Conservation (phyloP, 2,113 vertebrate genomes). For the Pseudopipra pipra region DNA sequence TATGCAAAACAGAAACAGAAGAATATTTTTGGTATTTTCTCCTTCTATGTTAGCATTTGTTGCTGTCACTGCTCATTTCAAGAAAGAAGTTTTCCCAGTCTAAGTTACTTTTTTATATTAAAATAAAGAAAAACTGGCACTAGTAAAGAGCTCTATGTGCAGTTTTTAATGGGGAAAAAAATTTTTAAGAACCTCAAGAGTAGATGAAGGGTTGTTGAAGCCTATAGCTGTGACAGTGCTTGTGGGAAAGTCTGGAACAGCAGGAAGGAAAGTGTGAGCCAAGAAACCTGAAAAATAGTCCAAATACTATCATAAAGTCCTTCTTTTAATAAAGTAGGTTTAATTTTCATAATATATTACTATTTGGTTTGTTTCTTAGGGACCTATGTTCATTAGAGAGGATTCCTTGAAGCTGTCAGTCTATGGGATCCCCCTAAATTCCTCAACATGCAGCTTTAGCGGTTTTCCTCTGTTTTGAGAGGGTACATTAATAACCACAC, state of each 20-base stretch:
- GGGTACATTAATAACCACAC: constrained; percentile 5
- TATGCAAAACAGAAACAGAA: not conserved
- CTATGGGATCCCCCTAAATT: not conserved
- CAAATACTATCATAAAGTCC: constrained; percentile 41
- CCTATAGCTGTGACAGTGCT: constrained; percentile 41
- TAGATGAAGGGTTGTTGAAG: constrained; percentile 36
- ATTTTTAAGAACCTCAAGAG: not conserved
- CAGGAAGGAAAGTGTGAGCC: constrained; percentile 40
- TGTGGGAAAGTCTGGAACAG: constrained; percentile 54
- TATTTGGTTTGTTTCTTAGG: constrained; percentile 56
- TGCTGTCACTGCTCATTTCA: not conserved
- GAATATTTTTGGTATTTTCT: not conserved
- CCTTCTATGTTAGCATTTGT: not conserved
- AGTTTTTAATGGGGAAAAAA: constrained; percentile 18
- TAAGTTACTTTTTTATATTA: not conserved
- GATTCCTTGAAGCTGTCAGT: not conserved
- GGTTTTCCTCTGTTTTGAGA: constrained; percentile 31
- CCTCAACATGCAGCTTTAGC: not conserved
- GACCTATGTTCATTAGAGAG: constrained; percentile 27
- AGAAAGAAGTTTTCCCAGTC: not conserved
- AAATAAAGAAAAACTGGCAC: constrained; percentile 39
- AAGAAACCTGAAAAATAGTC: constrained; percentile 62
- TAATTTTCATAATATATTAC: constrained; percentile 50
- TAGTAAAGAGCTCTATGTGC: not conserved
- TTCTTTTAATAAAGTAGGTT: constrained; percentile 30